Base-by-base conservation (phyloP, 2,113 vertebrate species). In the Pachyramphus minor region DNA sequence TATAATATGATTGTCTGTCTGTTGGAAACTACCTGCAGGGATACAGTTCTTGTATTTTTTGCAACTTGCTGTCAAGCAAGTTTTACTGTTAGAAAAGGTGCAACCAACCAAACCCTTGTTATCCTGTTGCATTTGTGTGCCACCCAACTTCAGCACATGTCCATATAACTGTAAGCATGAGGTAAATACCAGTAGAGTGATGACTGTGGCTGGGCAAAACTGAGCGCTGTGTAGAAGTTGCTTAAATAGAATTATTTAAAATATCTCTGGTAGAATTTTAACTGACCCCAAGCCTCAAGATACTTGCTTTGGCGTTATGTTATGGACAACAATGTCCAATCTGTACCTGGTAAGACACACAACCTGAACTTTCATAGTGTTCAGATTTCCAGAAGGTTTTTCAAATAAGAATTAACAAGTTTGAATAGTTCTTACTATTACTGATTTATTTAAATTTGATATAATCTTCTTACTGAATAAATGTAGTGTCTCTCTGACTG, bases 281-380 rank as follows among this genome's bases (percentile, higher is more conserved):
- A 0, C 28, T 69, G 22, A 22, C 13, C 23, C 79, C 4, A 24
- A 28, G 74, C 37, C 31, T 81, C 53, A 42, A 33, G 19, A 21
- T 71, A 20, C 19, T 47, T 85, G 42, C 39, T 53, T 74, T 88
- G 74, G 12, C 45, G 2, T 63, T 68, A 18, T 44, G 20, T 42
- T 50, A 5, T 2, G 2, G 41, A 41, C 45, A 59, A 16, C 21
- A 58, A 0, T 30, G 14, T 62, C 22, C 27, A 15, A 0, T 52
- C 20, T 56, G 19, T 72, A 42, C 11, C 21, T 60, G 28, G 0
- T 62, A 30, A n/a, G 25, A 55, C 11, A 28, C 30, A 28, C 4
- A 58, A 6, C 14, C 4, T 85, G 33, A 75, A 33, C 25, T 85
- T 72, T 6, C 1, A 1, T 3, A 14, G 25, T 15, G 3, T 77